phyloP scores from a whole-genome alignment of 1,140 invertebrate genomes.

The Sycophaga agraensis region DNA sequence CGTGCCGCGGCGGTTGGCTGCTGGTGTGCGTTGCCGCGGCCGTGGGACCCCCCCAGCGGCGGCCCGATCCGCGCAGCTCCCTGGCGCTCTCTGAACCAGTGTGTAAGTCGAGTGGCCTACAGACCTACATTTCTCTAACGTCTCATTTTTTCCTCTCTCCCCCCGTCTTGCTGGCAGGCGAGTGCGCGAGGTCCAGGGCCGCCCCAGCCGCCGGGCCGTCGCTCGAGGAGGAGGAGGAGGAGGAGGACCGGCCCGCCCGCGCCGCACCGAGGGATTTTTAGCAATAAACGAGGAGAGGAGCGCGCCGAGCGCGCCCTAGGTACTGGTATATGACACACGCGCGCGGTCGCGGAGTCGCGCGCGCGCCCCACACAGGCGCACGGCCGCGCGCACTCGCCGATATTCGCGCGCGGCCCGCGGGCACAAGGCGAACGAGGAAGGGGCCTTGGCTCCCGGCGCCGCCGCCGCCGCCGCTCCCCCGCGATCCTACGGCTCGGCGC shows the following conservation, averaged over 20 bases:
- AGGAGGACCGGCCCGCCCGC: no score
- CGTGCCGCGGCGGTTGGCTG: no score
- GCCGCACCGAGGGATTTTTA: not conserved
- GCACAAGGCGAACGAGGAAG: constrained; percentile 10
- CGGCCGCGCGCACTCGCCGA: no score
- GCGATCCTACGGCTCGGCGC: no score
- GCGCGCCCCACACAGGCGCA: no score
- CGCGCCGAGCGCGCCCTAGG: no score
- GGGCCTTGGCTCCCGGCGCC: constrained; percentile 14
- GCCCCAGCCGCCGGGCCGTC: not conserved
- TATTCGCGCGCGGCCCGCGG: no score
- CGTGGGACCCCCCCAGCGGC: not conserved
- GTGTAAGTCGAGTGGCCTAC: constrained; percentile 70
- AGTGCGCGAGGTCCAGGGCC: no score
- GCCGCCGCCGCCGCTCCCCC: constrained; percentile 31
- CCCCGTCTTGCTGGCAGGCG: not conserved
- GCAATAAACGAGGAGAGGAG: not conserved
- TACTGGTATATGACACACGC: no score
- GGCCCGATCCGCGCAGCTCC: not conserved
- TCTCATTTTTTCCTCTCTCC: constrained; percentile 56
- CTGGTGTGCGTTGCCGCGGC: not conserved
- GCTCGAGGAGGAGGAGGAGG: not conserved
- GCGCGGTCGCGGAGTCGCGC: no score
- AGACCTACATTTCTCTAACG: constrained; percentile 68
- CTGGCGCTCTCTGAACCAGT: no score